Evolutionary conservation across 2,888 invertebrate genomes (phyloP).

Genomic region (Calameuta idolon): DNA sequence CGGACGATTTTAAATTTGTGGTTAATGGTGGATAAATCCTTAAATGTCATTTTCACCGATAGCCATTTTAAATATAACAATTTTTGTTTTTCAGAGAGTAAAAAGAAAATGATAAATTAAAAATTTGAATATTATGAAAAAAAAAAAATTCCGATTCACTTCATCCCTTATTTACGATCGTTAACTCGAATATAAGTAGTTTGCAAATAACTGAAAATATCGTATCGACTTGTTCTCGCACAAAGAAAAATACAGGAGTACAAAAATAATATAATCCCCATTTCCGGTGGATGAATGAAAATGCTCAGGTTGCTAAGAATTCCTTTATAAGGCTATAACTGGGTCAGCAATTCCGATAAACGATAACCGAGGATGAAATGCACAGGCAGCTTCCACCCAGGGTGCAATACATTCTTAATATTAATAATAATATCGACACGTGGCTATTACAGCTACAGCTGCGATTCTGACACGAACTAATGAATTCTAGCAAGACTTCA

Average conservation of each 20-base stretch:
- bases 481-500: slow-evolving; percentile 30
- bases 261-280: not conserved
- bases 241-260: not conserved
- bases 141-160: not conserved
- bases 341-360: not conserved
- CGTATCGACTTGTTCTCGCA: not conserved
- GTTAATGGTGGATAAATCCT: not conserved
- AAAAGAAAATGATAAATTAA: not conserved
- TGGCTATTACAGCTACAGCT: slow-evolving; percentile 40
- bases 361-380: not conserved
- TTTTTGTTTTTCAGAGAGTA: not conserved
- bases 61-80: not conserved
- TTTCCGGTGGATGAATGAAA: not conserved
- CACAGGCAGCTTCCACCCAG: not conserved
- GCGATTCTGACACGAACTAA: slow-evolving; percentile 48
- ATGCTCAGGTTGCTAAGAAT: not conserved
- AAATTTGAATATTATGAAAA: not conserved
- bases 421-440: slow-evolving; percentile 50
- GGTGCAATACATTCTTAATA: slow-evolving; percentile 24
- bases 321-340: not conserved
- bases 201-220: not conserved
- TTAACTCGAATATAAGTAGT: not conserved
- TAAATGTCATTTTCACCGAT: not conserved
- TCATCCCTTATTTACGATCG: not conserved
- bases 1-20: not conserved